These are phyloP conservation scores for Ellobium chinense DNA, from an alignment of 2,888 invertebrate genomes.

Conservation along the genomic window DNA sequence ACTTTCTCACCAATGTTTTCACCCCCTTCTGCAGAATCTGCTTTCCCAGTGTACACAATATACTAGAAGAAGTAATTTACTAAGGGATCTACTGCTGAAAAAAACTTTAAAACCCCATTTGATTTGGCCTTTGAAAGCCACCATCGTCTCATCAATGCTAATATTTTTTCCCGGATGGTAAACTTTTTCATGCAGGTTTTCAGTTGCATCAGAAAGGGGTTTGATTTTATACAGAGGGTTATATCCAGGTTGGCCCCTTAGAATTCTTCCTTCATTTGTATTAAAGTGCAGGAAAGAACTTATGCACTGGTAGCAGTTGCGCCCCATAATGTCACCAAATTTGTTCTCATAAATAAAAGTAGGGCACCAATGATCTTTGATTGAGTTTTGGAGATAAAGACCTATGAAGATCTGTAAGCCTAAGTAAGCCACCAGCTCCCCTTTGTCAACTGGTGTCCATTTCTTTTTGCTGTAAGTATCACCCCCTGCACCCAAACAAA, in stretches of 20 bases:
- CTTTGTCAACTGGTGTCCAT: neutral
- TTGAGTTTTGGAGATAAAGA: neutral
- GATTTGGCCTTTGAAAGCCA: slow-evolving; percentile 21
- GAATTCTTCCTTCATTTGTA: neutral
- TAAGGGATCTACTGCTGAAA: neutral
- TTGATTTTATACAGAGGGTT: slow-evolving; percentile 10
- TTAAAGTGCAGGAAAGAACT: neutral
- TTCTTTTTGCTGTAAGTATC: neutral
- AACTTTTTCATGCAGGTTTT: neutral
- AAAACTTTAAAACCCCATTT: slow-evolving; percentile 6
- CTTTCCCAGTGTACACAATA: neutral
- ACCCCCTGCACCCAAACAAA: neutral
- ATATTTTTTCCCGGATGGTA: slow-evolving; percentile 16
- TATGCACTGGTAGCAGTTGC: neutral
- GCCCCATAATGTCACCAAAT: neutral
- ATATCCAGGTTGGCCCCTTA: slow-evolving; percentile 6
- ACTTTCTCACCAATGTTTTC: neutral
- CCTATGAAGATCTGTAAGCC: slow-evolving; percentile 12
- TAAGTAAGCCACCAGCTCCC: neutral
- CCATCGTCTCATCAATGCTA: slow-evolving; percentile 27
- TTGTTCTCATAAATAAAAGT: neutral
- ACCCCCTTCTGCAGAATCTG: neutral
- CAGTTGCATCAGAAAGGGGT: neutral
- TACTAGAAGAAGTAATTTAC: neutral
- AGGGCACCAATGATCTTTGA: neutral